Evolutionary conservation across 2,888 invertebrate species (phyloP).

Genomic region (Oeneis ivallda): DNA sequence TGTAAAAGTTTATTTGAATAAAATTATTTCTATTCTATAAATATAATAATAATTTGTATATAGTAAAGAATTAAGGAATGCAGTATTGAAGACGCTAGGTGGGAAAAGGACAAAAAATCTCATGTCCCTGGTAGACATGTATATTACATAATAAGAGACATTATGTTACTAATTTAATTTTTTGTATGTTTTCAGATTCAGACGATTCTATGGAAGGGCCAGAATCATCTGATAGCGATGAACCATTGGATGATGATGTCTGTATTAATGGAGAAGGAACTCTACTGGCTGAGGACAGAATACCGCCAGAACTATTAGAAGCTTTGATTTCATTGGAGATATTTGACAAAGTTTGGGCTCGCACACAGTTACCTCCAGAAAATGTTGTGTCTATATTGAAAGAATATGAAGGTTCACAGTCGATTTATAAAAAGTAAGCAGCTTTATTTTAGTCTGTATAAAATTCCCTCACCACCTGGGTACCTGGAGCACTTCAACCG

Average conservation of each 20-base stretch:
- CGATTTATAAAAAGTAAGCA: constrained; percentile 76
- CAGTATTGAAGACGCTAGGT: too few species aligned
- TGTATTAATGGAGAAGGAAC: constrained; percentile 66
- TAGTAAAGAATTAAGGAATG: too few species aligned
- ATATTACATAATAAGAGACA: too few species aligned
- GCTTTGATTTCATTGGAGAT: constrained; percentile 82
- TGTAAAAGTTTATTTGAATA: too few species aligned
- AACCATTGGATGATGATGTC: constrained; percentile 65
- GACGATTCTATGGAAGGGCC: constrained; percentile 56
- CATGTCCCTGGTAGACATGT: too few species aligned
- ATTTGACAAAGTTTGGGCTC: constrained; percentile 82
- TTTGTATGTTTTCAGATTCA: constrained; percentile 48
- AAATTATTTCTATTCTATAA: too few species aligned
- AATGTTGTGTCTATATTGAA: constrained; percentile 79
- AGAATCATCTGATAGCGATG: constrained; percentile 68
- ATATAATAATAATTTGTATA: too few species aligned
- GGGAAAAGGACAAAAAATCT: too few species aligned
- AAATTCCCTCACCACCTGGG: too few species aligned
- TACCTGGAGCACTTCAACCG: too few species aligned
- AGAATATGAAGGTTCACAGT: constrained; percentile 72
- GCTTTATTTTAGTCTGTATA: too few species aligned
- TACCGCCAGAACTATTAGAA: constrained; percentile 83
- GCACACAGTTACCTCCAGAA: constrained; percentile 77
- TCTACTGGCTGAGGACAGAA: constrained; percentile 68
- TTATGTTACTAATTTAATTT: not conserved